phyloP scores from a whole-genome alignment of 2,113 vertebrate species.

The Corynorhinus townsendii region DNA sequence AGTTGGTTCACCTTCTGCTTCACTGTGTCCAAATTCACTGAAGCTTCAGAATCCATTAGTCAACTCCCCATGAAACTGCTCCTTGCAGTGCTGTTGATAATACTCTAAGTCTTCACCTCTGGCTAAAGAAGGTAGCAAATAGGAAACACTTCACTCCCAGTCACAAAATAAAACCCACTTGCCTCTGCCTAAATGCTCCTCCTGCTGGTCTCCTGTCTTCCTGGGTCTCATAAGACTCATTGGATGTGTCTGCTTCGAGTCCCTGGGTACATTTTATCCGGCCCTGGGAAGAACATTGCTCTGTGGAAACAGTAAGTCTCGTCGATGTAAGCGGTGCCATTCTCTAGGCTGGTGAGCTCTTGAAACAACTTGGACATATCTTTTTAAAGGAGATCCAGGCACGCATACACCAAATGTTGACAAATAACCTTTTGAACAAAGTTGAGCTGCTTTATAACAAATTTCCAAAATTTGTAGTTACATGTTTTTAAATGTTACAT shows the following conservation, averaged over 20 bases:
- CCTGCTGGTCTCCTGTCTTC: constrained; percentile 46
- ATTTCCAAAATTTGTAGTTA: background rate
- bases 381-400: background rate
- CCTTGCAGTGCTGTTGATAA: background rate
- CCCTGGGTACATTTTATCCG: constrained; percentile 30
- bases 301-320: background rate
- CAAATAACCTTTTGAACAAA: background rate
- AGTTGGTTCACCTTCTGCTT: background rate
- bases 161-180: constrained; percentile 39
- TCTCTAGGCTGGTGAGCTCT: background rate
- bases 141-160: constrained; percentile 35
- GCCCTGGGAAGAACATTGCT: background rate
- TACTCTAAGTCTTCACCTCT: constrained; percentile 26
- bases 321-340: background rate
- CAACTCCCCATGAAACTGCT: background rate
- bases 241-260: constrained; percentile 41
- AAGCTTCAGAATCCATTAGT: background rate
- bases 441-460: background rate
- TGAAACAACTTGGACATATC: background rate
- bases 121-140: constrained; percentile 49
- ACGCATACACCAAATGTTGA: background rate
- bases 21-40: background rate
- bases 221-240: constrained; percentile 28
- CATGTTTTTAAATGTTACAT: background rate
- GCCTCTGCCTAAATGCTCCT: constrained; percentile 21